phyloP scores from a whole-genome alignment of 2,888 invertebrate species.

The Rhorus exstirpatorius region DNA sequence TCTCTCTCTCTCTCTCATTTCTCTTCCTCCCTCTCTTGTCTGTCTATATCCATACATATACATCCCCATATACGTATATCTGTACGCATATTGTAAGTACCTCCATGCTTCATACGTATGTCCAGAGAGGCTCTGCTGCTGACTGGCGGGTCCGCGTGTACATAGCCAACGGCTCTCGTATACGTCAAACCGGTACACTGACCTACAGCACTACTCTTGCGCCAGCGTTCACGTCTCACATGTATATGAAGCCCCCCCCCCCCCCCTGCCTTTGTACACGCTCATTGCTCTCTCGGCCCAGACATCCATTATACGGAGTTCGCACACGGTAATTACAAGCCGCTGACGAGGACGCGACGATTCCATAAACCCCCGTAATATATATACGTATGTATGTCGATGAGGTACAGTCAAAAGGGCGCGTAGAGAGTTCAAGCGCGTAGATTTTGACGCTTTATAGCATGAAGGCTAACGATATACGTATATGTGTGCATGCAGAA shows the following conservation, averaged over 20 bases:
- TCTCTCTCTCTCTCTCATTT: slow-evolving; percentile 46
- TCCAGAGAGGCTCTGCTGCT: slow-evolving; percentile 47
- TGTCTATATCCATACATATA: slow-evolving; percentile 7
- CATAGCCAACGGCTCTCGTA: slow-evolving; percentile 69
- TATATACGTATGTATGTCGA: slow-evolving; percentile 2
- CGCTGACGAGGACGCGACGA: slow-evolving; percentile 59
- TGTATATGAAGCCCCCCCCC: slow-evolving; percentile 45
- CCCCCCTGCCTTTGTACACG: slow-evolving; percentile 73
- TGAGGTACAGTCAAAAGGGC: neutral
- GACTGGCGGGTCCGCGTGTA: slow-evolving; percentile 68
- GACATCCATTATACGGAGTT: slow-evolving; percentile 78
- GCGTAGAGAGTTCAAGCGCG: neutral
- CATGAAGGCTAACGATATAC: neutral
- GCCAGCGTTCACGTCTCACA: slow-evolving; percentile 60
- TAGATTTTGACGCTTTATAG: neutral
- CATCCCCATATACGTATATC: slow-evolving; percentile 34
- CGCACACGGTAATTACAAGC: slow-evolving; percentile 78
- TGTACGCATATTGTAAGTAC: slow-evolving; percentile 2
- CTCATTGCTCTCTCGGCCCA: slow-evolving; percentile 71
- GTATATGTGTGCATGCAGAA: neutral
- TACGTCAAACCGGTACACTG: slow-evolving; percentile 80
- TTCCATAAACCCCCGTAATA: slow-evolving; percentile 24
- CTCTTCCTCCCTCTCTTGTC: slow-evolving; percentile 27
- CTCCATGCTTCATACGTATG: slow-evolving; percentile 26
- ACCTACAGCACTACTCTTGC: slow-evolving; percentile 73